A percentile compares a stretch with the other conserved stretches of the same genome.
These are phyloP conservation scores for Mylabris phalerata DNA, from an alignment of 1,140 invertebrate genomes.

Conservation along the genomic window DNA sequence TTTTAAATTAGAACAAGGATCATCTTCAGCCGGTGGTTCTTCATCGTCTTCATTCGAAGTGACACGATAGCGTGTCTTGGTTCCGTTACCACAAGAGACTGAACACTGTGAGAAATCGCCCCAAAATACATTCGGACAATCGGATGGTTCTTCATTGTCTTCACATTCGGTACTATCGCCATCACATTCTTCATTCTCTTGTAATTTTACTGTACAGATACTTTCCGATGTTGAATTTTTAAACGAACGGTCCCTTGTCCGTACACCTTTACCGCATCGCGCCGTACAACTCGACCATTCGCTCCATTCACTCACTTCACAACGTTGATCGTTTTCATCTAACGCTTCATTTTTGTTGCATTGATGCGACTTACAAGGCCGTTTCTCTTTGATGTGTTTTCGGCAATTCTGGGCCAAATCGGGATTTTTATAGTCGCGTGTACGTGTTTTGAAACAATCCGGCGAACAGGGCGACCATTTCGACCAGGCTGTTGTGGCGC, in stretches of 20 bases:
- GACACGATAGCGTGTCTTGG: constrained; percentile 32
- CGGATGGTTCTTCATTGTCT: not conserved
- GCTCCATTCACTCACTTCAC: not conserved
- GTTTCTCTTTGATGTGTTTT: not conserved
- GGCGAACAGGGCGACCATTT: constrained; percentile 57
- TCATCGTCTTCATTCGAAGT: constrained; percentile 32
- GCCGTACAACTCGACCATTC: not conserved
- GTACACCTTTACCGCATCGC: not conserved
- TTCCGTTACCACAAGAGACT: constrained; percentile 67
- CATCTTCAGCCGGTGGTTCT: constrained; percentile 12
- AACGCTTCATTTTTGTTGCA: not conserved
- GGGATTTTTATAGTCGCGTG: constrained; percentile 7
- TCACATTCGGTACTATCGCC: not conserved
- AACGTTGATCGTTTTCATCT: not conserved
- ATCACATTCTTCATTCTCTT: constrained; percentile 22
- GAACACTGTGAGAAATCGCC: constrained; percentile 69
- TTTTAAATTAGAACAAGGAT: constrained; percentile 28
- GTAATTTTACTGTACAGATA: not conserved
- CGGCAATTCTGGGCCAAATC: constrained; percentile 6
- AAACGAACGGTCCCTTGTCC: not conserved
- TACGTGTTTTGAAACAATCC: constrained; percentile 37
- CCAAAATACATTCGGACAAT: constrained; percentile 50
- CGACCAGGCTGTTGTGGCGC: constrained; percentile 46
- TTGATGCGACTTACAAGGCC: not conserved
- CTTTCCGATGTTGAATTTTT: not conserved